Conservation (phyloP, 2,888 invertebrate genomes). For the Pteria penguin region DNA sequence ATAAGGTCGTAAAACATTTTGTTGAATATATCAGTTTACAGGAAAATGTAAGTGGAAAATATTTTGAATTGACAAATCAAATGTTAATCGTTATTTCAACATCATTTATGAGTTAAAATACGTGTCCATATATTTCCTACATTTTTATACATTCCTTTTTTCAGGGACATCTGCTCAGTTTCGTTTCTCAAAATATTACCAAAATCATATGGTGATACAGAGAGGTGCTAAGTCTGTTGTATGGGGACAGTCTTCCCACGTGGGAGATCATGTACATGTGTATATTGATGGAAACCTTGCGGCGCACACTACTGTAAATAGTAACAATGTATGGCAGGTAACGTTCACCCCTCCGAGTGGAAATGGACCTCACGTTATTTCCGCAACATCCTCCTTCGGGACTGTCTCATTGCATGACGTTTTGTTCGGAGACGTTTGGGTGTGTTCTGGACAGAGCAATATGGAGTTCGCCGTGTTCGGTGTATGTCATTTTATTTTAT, state of each 20-base stretch:
- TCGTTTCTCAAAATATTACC: slow-evolving; percentile 39
- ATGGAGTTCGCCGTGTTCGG: slow-evolving; percentile 65
- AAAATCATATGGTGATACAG: slow-evolving; percentile 52
- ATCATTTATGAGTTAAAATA: too few species aligned
- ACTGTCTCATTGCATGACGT: too few species aligned
- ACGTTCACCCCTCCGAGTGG: slow-evolving; percentile 49
- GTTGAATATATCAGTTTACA: too few species aligned
- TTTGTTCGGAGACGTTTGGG: slow-evolving; percentile 78
- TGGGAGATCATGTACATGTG: slow-evolving; percentile 31
- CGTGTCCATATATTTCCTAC: too few species aligned
- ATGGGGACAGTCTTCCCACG: slow-evolving; percentile 43
- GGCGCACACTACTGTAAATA: neutral
- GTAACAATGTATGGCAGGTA: slow-evolving; percentile 52
- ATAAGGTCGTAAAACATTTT: too few species aligned
- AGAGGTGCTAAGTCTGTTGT: slow-evolving; percentile 27
- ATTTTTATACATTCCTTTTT: too few species aligned
- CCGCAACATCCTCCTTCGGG: slow-evolving; percentile 55
- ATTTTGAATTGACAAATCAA: too few species aligned
- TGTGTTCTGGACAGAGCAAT: slow-evolving; percentile 78
- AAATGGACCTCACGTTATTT: slow-evolving; percentile 57
- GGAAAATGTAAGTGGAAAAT: too few species aligned
- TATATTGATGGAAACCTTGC: too few species aligned
- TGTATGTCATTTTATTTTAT: too few species aligned
- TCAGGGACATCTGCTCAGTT: slow-evolving; percentile 7
- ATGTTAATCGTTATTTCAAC: too few species aligned